Evolutionary conservation across 2,888 invertebrate genomes (phyloP), one percentile per base, ranked within the genome.

Genomic region (Diplazon laetatorius): DNA sequence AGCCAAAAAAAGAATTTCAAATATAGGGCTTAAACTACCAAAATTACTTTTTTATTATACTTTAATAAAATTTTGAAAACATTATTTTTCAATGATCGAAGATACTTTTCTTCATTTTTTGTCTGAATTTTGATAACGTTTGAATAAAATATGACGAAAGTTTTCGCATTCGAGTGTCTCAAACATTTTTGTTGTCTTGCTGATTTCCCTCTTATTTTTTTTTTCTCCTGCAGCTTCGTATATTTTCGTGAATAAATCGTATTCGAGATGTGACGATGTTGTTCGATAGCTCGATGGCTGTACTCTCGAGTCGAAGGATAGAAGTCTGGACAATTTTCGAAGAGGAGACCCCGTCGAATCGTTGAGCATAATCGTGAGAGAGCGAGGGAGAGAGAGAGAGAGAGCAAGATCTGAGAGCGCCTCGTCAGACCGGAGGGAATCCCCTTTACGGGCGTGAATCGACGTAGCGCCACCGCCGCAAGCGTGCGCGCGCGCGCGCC

Each of bases 321-420:
- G 44, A 77, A 68, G 68, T 60, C 55, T 60, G 46, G 62, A 55
- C 48, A 68, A 77, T 72, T 72, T 72, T 8, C 69, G 68, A 76
- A 66, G 72, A 72, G 52, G 60, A 66, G 25, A 6, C 5, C 5
- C 52, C 76, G 70, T 59, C 37, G 48, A 62, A 77, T 77, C 72
- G 62, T 46, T 12, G 59, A 68, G 68, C 44, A 66, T 72, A 77
- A 77, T 77, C 71, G 72, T 55, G 71, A n/a, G n/a, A n/a, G n/a
- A n/a, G n/a, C n/a, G n/a, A n/a, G n/a, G n/a, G n/a, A n/a, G n/a
- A n/a, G n/a, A n/a, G n/a, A n/a, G n/a, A n/a, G n/a, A n/a, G n/a
- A n/a, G n/a, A n/a, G n/a, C n/a, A n/a, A 39, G 50, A 16, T 57
- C 57, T 57, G 10, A 16, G 35, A 16, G n/a, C n/a, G 9, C 57